Evolutionary conservation across 2,888 invertebrate species (phyloP).

Genomic region (Drosophila anomelani): DNA sequence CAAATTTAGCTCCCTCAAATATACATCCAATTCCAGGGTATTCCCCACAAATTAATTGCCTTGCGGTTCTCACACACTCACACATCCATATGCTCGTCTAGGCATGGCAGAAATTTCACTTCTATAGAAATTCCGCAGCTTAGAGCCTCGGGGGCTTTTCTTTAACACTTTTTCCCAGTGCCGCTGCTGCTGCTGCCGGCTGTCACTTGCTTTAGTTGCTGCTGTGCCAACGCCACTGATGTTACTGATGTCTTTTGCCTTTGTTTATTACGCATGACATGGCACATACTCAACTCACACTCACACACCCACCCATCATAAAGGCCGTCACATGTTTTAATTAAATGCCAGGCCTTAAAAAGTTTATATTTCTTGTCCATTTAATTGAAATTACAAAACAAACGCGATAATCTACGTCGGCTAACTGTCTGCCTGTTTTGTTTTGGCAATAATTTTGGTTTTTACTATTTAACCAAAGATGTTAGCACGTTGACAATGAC

Average conservation of each 20-base stretch:
- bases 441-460: conserved; percentile 65
- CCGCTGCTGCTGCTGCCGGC: conserved; percentile 43
- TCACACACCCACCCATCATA: conserved; percentile 67
- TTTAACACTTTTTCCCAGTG: conserved; percentile 71
- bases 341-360: conserved; percentile 70
- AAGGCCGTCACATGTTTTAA: conserved; percentile 67
- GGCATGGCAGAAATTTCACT: conserved; percentile 77
- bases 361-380: conserved; percentile 57
- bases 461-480: conserved; percentile 58
- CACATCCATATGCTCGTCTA: conserved; percentile 22
- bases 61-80: conserved; percentile 73
- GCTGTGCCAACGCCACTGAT: conserved; percentile 41
- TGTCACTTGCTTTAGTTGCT: conserved; percentile 56
- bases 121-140: conserved; percentile 78
- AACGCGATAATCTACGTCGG: conserved; percentile 24
- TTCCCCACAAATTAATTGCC: conserved; percentile 74
- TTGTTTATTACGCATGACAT: conserved; percentile 67
- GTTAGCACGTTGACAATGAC: conserved; percentile 52
- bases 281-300: conserved; percentile 49
- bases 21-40: conserved; percentile 52
- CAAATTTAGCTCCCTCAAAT: neutral
- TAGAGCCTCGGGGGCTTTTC: conserved; percentile 63
- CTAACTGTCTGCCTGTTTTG: conserved; percentile 22
- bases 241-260: conserved; percentile 40
- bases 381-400: conserved; percentile 74